A percentile compares a stretch with the other conserved stretches of the same genome.
These are phyloP conservation scores for Heliangelus exortis DNA, from an alignment of 2,797 vertebrate genomes.

Conservation along the genomic window DNA sequence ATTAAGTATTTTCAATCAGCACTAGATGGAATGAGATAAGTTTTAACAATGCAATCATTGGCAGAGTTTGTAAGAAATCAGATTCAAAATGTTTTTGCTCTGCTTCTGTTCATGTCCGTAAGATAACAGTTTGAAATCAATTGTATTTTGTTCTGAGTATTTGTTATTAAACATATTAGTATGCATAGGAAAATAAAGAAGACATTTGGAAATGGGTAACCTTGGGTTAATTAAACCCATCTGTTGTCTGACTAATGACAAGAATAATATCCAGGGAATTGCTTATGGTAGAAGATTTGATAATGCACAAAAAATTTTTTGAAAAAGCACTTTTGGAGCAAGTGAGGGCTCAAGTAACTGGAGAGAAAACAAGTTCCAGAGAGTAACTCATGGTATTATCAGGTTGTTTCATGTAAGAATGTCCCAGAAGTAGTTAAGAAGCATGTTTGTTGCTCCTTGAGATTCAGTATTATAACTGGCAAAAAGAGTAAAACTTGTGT, in stretches of 20 bases:
- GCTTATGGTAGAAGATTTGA: neutral
- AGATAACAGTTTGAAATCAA: neutral
- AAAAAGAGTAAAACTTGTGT: neutral
- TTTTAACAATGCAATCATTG: neutral
- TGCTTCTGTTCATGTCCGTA: neutral
- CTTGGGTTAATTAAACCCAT: slow-evolving; percentile 49
- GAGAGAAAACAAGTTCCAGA: neutral
- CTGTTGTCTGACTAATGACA: slow-evolving; percentile 36
- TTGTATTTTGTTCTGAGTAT: neutral
- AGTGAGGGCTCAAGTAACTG: neutral
- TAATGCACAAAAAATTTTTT: neutral
- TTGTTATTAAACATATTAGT: slow-evolving; percentile 31
- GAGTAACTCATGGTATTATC: neutral
- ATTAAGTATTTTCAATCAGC: neutral
- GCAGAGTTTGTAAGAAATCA: neutral
- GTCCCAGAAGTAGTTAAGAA: neutral
- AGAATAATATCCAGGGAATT: slow-evolving; percentile 11
- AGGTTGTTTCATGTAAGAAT: neutral
- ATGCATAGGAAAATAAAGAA: neutral
- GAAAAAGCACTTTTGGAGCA: neutral
- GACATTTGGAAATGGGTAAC: slow-evolving; percentile 20
- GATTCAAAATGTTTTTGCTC: neutral
- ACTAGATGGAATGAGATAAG: neutral
- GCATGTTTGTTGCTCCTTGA: neutral
- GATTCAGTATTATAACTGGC: neutral